Evolutionary conservation across 2,113 vertebrate species (phyloP).

Genomic region (Nibea coibor): DNA sequence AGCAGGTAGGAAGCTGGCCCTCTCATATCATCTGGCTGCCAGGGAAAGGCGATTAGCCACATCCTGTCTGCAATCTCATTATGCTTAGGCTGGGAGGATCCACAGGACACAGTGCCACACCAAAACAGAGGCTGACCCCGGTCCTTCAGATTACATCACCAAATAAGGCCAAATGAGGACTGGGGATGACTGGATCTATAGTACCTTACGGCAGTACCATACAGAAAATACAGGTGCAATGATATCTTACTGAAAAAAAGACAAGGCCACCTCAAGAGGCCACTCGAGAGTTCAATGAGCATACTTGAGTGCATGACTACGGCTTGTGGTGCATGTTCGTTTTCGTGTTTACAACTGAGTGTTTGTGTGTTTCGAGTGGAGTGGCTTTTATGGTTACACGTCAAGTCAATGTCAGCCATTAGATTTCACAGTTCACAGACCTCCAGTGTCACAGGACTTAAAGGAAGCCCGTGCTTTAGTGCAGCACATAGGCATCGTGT

Average conservation of each 20-base stretch:
- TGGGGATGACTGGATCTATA: conserved; percentile 13
- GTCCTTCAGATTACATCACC: conserved; percentile 50
- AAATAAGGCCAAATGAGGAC: conserved; percentile 36
- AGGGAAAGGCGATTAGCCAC: conserved; percentile 64
- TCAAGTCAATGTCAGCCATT: conserved; percentile 49
- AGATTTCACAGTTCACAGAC: conserved; percentile 60
- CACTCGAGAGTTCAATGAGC: conserved; percentile 22
- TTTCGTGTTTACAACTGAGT: conserved; percentile 28
- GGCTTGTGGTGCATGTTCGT: conserved; percentile 11
- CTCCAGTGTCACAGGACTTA: conserved; percentile 58
- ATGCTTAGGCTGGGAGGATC: conserved; percentile 49
- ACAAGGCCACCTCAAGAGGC: conserved; percentile 2
- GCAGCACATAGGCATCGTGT: conserved; percentile 24
- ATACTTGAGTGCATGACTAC: conserved; percentile 18
- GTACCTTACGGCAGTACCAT: conserved; percentile 1
- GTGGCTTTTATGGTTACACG: conserved; percentile 32
- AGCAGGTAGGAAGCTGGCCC: conserved; percentile 49
- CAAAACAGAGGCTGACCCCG: conserved; percentile 52
- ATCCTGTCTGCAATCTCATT: conserved; percentile 72
- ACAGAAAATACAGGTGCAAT: conserved; percentile 16
- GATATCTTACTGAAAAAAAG: conserved; percentile 9
- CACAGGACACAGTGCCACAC: conserved; percentile 36
- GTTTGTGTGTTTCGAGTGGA: conserved; percentile 24
- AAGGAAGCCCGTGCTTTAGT: conserved; percentile 21
- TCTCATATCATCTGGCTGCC: conserved; percentile 38